Evolutionary conservation across 1,140 invertebrate genomes (phyloP), one percentile per base, ranked within the genome.

Genomic region (Pararge aegeria): DNA sequence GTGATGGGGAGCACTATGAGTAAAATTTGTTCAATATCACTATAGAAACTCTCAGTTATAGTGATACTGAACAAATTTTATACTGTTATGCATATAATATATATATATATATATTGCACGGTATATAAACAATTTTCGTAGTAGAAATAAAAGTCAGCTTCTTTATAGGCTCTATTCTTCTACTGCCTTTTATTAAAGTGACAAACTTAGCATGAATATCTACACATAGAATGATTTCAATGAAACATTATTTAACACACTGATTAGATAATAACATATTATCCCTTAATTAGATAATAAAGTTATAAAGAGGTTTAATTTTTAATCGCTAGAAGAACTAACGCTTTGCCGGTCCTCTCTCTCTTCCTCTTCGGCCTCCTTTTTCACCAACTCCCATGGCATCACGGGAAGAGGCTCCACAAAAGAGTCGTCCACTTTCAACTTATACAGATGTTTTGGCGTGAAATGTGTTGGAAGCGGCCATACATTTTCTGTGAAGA

Each of bases 341-440:
- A 46, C 70, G 56, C 73, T 79, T 53, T 73, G 67, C 7, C 61
- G 61, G 27, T 78, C 73, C 24, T 76, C 77, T 24, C 55, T 67
- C 56, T 78, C 71, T 7, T 85, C 85, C 4, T 83, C 82, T 50
- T 77, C 83, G 0, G 49, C 63, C 15, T 84, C 75, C 52, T 80
- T 77, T 55, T 82, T 79, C 0, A 78, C 73, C 9, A 75, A 52
- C 50, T 89, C 84, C 87, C 87, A 89, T 0, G 82, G 83, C 87
- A 87, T 87, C 1, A 89, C 77, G 0, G 87, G 87, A 16, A 89
- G 64, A 0, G 87, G 83, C 34, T 89, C 83, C 44, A 89, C 85
- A 58, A 89, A 89, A 1, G 81, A 80, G 51, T 88, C 85, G 34
- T 89, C 87, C 12, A 87, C 56, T 61, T 88, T 89, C 53, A 89